Conservation (phyloP, 1,140 invertebrate genomes). For the Drosophila parvula region DNA sequence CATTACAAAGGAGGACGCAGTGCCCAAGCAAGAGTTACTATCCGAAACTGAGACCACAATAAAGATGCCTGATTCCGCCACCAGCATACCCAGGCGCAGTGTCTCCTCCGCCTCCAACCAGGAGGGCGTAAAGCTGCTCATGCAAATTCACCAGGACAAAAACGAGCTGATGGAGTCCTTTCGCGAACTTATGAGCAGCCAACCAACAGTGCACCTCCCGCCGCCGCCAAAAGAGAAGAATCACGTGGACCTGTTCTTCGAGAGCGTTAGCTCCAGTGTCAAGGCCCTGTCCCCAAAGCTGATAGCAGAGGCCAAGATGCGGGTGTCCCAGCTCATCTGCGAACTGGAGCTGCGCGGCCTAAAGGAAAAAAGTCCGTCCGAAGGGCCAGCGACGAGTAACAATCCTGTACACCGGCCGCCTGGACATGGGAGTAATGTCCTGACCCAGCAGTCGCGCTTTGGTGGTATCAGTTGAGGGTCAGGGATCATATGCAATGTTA, state of each 20-base stretch:
- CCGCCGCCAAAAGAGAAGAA: constrained; percentile 63
- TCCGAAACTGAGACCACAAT: constrained; percentile 1
- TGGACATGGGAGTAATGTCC: constrained; percentile 2
- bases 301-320: constrained; percentile 79
- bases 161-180: constrained; percentile 79
- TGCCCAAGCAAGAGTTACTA: constrained; percentile 18
- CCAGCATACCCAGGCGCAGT: not conserved
- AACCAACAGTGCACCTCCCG: constrained; percentile 18
- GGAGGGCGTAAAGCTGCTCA: constrained; percentile 70
- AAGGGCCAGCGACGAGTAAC: not conserved
- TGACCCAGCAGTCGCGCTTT: constrained; percentile 32
- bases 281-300: constrained; percentile 76
- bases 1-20: not conserved
- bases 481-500: constrained; percentile 6
- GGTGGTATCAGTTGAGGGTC: constrained; percentile 34
- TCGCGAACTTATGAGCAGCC: constrained; percentile 71
- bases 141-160: constrained; percentile 82
- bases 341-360: constrained; percentile 75
- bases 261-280: constrained; percentile 80
- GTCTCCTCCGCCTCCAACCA: constrained; percentile 47
- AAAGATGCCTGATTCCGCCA: not conserved
- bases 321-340: constrained; percentile 78
- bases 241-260: constrained; percentile 78
- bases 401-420: not conserved
- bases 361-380: constrained; percentile 43